A percentile compares a stretch with the other conserved stretches of the same genome.
Conservation (phyloP, 2,113 vertebrate genomes). For the Oxyruncus cristatus region DNA sequence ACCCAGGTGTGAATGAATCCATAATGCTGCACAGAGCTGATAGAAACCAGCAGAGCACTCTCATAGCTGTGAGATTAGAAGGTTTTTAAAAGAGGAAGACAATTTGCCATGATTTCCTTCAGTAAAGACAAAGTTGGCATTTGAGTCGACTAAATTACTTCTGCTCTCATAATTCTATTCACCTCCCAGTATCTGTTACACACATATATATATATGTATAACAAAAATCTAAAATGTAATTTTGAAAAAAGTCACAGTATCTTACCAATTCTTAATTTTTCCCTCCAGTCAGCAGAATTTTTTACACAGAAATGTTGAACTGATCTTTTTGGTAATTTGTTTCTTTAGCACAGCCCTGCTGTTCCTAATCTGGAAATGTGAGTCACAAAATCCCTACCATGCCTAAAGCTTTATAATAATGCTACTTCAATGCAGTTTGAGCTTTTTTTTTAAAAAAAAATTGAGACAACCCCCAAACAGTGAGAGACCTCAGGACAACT, state of each 20-base stretch:
- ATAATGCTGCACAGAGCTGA: not conserved
- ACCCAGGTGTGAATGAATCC: not conserved
- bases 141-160: not conserved
- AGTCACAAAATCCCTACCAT: not conserved
- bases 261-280: not conserved
- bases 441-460: not conserved
- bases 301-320: not conserved
- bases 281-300: not conserved
- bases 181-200: not conserved
- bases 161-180: not conserved
- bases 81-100: not conserved
- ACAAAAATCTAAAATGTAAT: not conserved
- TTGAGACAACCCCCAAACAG: not conserved
- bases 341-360: slow-evolving; percentile 8
- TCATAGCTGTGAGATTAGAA: not conserved
- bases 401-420: slow-evolving; percentile 1
- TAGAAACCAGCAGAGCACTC: not conserved
- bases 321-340: slow-evolving; percentile 8
- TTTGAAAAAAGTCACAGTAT: not conserved
- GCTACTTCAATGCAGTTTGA: not conserved
- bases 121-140: not conserved
- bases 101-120: not conserved
- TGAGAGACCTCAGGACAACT: not conserved
- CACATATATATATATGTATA: not conserved
- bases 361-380: not conserved